Percentiles rank a stretch among this genome's conserved stretches.
Evolutionary conservation across 2,797 vertebrate genomes (phyloP).

Genomic region (Nannoperca australis): DNA sequence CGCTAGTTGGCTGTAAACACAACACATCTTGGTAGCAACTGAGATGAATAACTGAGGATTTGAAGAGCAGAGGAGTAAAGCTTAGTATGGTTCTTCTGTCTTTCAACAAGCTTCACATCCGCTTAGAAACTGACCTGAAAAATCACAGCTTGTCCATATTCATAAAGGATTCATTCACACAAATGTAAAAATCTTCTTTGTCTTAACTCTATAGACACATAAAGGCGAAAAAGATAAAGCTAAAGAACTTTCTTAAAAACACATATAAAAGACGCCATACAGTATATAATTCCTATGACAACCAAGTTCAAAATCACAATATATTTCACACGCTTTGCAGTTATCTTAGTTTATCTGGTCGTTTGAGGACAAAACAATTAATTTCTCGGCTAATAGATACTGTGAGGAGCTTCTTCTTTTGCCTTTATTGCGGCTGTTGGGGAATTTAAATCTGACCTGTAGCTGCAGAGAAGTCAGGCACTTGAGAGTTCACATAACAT

Average conservation of each 20-base stretch:
- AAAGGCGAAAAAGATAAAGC: not conserved
- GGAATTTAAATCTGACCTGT: too few species aligned
- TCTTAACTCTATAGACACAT: not conserved
- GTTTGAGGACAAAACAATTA: too few species aligned
- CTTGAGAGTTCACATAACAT: too few species aligned
- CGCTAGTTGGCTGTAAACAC: slow-evolving; percentile 41
- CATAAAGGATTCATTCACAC: slow-evolving; percentile 15
- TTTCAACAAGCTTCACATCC: slow-evolving; percentile 30
- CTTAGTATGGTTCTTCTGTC: slow-evolving; percentile 1
- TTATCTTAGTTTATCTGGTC: too few species aligned
- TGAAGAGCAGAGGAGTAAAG: slow-evolving; percentile 12
- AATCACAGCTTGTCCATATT: slow-evolving; percentile 30
- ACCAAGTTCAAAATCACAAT: not conserved
- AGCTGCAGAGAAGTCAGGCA: too few species aligned
- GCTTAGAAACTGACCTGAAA: slow-evolving; percentile 6
- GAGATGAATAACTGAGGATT: slow-evolving; percentile 35
- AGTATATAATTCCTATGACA: not conserved
- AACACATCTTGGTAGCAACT: slow-evolving; percentile 40
- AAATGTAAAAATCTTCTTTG: not conserved
- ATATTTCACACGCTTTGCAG: too few species aligned
- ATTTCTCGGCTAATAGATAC: too few species aligned
- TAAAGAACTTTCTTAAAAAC: not conserved
- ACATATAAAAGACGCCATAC: not conserved
- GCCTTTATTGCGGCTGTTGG: too few species aligned
- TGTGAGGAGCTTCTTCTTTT: too few species aligned